Conservation (phyloP, 2,797 vertebrate genomes). For the Margarornis squamiger region DNA sequence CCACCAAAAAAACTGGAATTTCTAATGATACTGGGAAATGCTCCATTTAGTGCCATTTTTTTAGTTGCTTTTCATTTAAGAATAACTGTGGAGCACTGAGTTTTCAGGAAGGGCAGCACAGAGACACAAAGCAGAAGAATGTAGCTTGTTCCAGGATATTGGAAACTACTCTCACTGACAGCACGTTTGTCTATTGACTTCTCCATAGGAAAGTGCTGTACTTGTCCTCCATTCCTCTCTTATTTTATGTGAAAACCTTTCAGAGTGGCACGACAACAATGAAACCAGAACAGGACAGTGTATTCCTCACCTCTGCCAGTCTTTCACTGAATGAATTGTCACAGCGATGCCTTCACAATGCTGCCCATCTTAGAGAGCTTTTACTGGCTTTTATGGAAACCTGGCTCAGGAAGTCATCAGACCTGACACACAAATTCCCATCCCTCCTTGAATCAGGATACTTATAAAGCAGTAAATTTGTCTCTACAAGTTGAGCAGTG, state of each 20-base stretch:
- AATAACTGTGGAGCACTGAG: background rate
- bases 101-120: background rate
- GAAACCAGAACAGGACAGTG: background rate
- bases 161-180: background rate
- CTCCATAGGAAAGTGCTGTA: background rate
- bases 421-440: background rate
- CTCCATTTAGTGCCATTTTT: background rate
- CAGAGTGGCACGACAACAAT: background rate
- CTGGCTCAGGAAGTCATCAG: background rate
- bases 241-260: background rate
- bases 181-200: background rate
- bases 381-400: background rate
- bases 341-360: background rate
- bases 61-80: background rate
- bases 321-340: background rate
- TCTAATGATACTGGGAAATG: background rate
- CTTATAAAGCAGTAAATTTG: background rate
- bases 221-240: background rate
- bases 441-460: background rate
- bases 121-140: background rate
- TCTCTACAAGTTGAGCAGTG: background rate
- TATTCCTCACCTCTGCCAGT: background rate
- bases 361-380: background rate
- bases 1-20: background rate
- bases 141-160: background rate